Base-by-base conservation (phyloP, 2,113 vertebrate genomes). In the Chlamydotis undulata region DNA sequence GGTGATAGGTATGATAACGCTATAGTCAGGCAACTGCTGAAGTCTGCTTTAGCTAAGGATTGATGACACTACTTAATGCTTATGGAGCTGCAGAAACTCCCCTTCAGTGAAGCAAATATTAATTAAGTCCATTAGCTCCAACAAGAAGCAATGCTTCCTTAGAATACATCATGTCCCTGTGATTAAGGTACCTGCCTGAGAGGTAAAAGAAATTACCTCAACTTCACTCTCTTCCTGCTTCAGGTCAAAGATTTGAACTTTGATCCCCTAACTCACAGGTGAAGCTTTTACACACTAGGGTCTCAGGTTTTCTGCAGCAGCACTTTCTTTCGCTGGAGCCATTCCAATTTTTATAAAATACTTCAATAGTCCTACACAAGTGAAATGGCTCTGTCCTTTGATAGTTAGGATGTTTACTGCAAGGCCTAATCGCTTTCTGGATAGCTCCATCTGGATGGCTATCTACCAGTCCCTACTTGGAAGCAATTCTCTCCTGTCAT, bases 71-170 rank as follows among this genome's bases (percentile, higher is more conserved):
- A 39, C 49, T 89, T 93, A 86, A 71, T 71, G 70, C 29, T 83
- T 67, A 68, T 41, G 29, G 73, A 83, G 43, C 68, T 87, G 22
- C 63, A 86, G 45, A 94, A 89, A 86, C 61, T 83, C 61, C 56
- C 18, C 17, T 74, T 96, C 90, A 85, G 41, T 86, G 84, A 89
- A 79, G 80, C 52, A 94, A 96, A 59, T 56, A 78, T 90, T 67
- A 88, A 87, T 93, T 92, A 89, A 86, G 21, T 90, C 68, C 76
- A 86, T 92, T 90, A 90, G 35, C 56, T 81, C 23, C 39, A 89
- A 56, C 6, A 52, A 35, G 39, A 94, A 26, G 60, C 73, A 78
- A 47, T 71, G 43, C 10, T 94, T 91, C 77, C 56, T 81, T 75
- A 67, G 64, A 93, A 84, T 67, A 39, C 9, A 39, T 70, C 56